Evolutionary conservation across 1,140 invertebrate species (phyloP).

Genomic region (Bombus sibiricus): DNA sequence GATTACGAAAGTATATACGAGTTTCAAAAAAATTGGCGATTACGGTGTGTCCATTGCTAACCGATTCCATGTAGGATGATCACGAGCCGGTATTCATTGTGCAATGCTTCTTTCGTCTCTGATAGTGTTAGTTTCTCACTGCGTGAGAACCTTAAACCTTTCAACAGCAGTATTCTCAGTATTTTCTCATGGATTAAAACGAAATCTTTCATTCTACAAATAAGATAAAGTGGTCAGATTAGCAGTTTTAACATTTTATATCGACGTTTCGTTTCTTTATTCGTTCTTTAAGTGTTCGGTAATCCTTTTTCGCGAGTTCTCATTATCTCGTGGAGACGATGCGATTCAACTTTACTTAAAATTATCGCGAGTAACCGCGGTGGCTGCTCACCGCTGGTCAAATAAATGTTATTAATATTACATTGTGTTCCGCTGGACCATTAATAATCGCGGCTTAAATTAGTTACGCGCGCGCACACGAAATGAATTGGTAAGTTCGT

Average conservation of each 20-base stretch:
- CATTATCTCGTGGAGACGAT: background rate
- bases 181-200: background rate
- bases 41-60: background rate
- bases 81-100: background rate
- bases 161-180: background rate
- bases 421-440: constrained; percentile 47
- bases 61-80: constrained; percentile 7
- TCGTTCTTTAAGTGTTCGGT: background rate
- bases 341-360: background rate
- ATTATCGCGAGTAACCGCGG: background rate
- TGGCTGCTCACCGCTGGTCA: background rate
- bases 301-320: too few relatives aligned
- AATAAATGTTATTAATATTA: constrained; percentile 57
- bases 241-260: background rate
- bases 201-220: background rate
- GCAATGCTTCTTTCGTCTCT: background rate
- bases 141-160: background rate
- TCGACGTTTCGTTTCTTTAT: background rate
- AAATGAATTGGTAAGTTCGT: constrained; percentile 57
- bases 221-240: background rate
- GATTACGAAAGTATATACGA: background rate
- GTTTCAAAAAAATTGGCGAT: background rate
- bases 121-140: background rate
- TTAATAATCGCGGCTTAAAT: constrained; percentile 57
- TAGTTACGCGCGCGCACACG: constrained; percentile 53